phyloP scores from a whole-genome alignment of 2,888 invertebrate genomes.

The Aproaerema taeniolella region DNA sequence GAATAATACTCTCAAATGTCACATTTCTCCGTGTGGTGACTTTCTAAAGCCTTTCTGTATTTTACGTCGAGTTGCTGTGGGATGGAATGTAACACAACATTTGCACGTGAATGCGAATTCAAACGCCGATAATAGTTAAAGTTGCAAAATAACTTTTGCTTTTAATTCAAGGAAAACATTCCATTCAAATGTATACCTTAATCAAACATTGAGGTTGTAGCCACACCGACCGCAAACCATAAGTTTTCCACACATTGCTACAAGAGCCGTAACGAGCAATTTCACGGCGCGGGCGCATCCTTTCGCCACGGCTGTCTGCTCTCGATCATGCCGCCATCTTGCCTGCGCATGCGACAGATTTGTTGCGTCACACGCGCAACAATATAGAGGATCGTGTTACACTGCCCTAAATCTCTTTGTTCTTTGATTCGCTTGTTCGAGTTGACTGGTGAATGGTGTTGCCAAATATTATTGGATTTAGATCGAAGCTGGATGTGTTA shows the following conservation, averaged over 20 bases:
- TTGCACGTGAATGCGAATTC: too few species aligned
- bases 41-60: too few species aligned
- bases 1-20: conserved; percentile 3
- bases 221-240: conserved; percentile 21
- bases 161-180: conserved; percentile 2
- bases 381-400: conserved; percentile 66
- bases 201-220: conserved; percentile 25
- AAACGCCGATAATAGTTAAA: background rate
- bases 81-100: too few species aligned
- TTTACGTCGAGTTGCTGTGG: too few species aligned
- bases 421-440: conserved; percentile 50
- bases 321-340: conserved; percentile 57
- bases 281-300: conserved; percentile 68
- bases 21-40: too few species aligned
- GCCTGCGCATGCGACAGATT: conserved; percentile 54
- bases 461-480: conserved; percentile 29
- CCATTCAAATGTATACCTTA: conserved; percentile 6
- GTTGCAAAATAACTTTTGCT: conserved; percentile 5
- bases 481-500: conserved; percentile 3
- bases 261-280: conserved; percentile 58
- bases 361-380: conserved; percentile 58
- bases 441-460: conserved; percentile 32
- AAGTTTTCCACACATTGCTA: conserved; percentile 19
- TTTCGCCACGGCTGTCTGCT: conserved; percentile 67
- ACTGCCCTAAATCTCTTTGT: conserved; percentile 67